Evolutionary conservation across 2,888 invertebrate genomes (phyloP).

Genomic region (Matsumyia berberina): DNA sequence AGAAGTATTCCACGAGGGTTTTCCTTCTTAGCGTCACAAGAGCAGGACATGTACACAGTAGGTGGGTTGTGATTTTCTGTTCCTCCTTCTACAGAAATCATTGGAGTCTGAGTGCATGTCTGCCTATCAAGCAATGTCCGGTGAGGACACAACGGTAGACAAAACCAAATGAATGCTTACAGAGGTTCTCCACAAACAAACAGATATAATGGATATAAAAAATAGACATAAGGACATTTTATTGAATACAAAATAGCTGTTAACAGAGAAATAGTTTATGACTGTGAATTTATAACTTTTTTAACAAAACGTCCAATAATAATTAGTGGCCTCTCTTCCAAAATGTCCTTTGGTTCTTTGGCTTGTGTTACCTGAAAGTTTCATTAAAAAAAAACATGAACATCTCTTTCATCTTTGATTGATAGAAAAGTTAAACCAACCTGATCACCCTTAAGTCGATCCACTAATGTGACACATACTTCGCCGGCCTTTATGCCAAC

Average conservation of each 20-base stretch:
- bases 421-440: conserved; percentile 81
- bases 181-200: too few species aligned
- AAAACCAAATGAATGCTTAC: too few species aligned
- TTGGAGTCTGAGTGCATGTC: too few species aligned
- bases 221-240: too few species aligned
- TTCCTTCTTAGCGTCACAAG: too few species aligned
- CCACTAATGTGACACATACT: conserved; percentile 89
- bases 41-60: too few species aligned
- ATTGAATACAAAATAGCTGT: background rate
- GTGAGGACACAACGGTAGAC: too few species aligned
- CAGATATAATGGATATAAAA: too few species aligned
- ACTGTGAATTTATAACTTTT: conserved; percentile 77
- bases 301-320: conserved; percentile 88
- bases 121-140: too few species aligned
- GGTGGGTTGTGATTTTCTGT: too few species aligned
- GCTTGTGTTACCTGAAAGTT: conserved; percentile 82
- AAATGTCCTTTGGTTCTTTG: conserved; percentile 86
- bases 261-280: background rate
- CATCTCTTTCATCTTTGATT: background rate
- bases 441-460: conserved; percentile 90
- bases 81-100: too few species aligned
- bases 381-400: conserved; percentile 8
- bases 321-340: conserved; percentile 88
- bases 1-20: too few species aligned
- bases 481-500: conserved; percentile 88